A percentile compares a stretch with the other conserved stretches of the same genome.
Evolutionary conservation across 2,888 invertebrate genomes (phyloP).

Genomic region (Notodromas monacha): DNA sequence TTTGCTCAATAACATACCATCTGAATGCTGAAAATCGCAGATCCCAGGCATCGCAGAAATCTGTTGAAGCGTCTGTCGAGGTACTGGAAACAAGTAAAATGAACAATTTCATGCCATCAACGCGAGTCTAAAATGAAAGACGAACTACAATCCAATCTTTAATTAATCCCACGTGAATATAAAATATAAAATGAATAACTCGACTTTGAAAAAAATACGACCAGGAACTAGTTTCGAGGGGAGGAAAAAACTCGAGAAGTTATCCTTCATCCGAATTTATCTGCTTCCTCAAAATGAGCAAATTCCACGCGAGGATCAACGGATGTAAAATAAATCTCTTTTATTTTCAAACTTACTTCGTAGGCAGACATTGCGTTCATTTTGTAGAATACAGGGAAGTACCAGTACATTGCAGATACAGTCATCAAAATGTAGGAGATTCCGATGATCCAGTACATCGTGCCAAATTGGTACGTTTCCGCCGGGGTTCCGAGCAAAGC

Average conservation of each 20-base stretch:
- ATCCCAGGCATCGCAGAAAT: not conserved
- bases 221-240: no score
- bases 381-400: constrained; percentile 13
- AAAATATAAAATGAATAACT: no score
- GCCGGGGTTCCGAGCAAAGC: not conserved
- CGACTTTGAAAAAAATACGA: no score
- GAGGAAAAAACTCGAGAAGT: no score
- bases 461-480: constrained; percentile 10
- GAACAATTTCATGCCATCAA: no score
- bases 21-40: not conserved
- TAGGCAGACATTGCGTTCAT: constrained; percentile 12
- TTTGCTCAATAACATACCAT: not conserved
- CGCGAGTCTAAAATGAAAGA: no score
- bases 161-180: no score
- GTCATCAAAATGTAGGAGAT: constrained; percentile 12
- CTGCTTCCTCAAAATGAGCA: no score
- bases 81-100: constrained; percentile 1
- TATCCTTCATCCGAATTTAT: no score
- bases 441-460: constrained; percentile 11
- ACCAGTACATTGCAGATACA: constrained; percentile 14
- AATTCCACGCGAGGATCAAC: no score
- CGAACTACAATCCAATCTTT: no score
- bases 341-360: constrained; percentile 12
- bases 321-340: no score
- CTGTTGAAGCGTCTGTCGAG: not conserved